phyloP scores from a whole-genome alignment of 2,888 invertebrate species.

The Agonopterix subpropinquella region DNA sequence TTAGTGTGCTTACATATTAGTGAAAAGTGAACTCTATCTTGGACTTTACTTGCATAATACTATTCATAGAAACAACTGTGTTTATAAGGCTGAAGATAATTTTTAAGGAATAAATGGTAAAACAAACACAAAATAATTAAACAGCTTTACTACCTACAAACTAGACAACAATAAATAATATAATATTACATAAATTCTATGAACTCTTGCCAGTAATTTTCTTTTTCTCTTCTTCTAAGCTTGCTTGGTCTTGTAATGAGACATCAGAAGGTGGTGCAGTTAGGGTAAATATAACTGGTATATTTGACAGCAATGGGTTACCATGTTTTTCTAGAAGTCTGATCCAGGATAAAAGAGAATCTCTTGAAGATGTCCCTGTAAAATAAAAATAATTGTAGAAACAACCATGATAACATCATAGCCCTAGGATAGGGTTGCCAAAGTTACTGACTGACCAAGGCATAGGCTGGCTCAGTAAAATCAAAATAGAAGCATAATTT shows the following conservation, averaged over 20 bases:
- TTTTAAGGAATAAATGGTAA: neutral
- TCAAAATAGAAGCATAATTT: too few relatives aligned
- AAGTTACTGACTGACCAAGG: too few relatives aligned
- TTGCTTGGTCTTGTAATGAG: conserved; percentile 39
- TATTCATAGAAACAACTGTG: too few relatives aligned
- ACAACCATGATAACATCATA: neutral
- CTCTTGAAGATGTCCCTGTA: conserved; percentile 89
- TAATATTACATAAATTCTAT: conserved; percentile 1
- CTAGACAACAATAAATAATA: neutral
- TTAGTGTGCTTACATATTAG: too few relatives aligned
- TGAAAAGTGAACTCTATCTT: too few relatives aligned
- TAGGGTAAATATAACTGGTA: conserved; percentile 91
- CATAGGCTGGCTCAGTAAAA: too few relatives aligned
- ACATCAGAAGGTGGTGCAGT: conserved; percentile 75
- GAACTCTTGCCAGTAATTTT: neutral
- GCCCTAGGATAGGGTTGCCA: too few relatives aligned
- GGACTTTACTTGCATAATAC: too few relatives aligned
- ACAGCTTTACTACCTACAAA: neutral
- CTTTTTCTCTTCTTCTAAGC: conserved; percentile 20
- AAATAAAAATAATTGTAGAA: conserved; percentile 9
- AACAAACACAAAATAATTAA: neutral
- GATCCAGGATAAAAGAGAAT: conserved; percentile 95
- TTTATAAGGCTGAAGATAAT: too few relatives aligned
- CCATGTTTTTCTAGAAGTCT: conserved; percentile 84
- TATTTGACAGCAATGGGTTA: conserved; percentile 82